phyloP scores from a whole-genome alignment of 2,797 vertebrate species.

The Strix occidentalis region DNA sequence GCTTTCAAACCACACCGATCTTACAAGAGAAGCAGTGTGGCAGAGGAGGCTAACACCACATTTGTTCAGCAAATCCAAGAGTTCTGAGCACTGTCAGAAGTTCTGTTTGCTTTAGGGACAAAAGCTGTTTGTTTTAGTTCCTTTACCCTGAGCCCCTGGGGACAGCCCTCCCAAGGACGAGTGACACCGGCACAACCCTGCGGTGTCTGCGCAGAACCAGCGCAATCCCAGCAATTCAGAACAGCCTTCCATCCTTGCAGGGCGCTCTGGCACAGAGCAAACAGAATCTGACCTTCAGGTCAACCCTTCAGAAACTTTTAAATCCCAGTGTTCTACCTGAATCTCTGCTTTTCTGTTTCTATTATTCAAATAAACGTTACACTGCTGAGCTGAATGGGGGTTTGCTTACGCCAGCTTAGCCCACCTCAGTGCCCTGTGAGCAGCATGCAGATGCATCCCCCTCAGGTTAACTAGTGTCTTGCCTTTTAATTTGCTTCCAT shows the following conservation, averaged over 20 bases:
- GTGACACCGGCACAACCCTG: not conserved
- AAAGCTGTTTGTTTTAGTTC: not conserved
- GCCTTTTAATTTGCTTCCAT: not conserved
- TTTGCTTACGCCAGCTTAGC: not conserved
- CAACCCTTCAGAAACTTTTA: not conserved
- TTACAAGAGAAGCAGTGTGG: fast-evolving
- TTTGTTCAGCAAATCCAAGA: not conserved
- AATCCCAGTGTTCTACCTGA: not conserved
- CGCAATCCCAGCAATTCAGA: not conserved
- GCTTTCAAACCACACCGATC: not conserved
- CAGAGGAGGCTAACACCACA: not conserved
- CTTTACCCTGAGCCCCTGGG: not conserved
- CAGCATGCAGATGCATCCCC: not conserved
- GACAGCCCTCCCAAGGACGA: not conserved
- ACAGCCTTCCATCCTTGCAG: not conserved
- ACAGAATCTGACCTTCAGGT: not conserved
- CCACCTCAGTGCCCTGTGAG: not conserved
- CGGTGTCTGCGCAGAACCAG: fast-evolving
- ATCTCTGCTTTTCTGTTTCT: not conserved
- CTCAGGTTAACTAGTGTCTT: not conserved
- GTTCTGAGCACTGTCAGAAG: not conserved
- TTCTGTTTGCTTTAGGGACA: not conserved
- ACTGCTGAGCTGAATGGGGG: not conserved
- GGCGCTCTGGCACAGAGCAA: not conserved
- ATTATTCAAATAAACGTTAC: not conserved